Base-by-base conservation (phyloP, 2,888 invertebrate genomes). In the Hermodice carunculata region DNA sequence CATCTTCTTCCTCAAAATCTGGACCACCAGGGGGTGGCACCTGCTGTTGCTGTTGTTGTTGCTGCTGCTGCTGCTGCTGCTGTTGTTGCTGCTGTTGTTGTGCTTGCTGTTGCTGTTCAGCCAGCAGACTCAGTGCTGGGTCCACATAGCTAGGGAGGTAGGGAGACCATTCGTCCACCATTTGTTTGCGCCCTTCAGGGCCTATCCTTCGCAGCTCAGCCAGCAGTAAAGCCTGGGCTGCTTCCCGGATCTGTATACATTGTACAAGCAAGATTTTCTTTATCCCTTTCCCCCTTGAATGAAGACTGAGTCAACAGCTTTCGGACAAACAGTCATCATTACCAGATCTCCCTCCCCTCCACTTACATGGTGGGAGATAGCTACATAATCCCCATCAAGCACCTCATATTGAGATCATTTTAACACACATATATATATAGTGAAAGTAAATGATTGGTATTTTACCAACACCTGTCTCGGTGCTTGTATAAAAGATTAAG, bases 141-240 rank as follows among this genome's bases (percentile, higher is more conserved):
- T 88, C 87, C 14, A 87, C 82, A 43, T 86, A 82, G 8, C 93
- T 91, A 0, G 98, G 98, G 24, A 99, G 88, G 88, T 93, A 98
- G 70, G 96, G 95, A 0, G 96, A 93, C 99, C 99, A 99, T 78
- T 92, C 92, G 86, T 98, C 97, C 0, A 99, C 95, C 24, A 99
- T 87, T 0, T 92, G 89, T 86, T 97, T 95, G 22, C 98, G 91
- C 0, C 98, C 98, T 81, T 94, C 94, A 0, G 93, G 91, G 0
- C 95, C 95, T 81, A 96, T 89, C 61, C 95, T 90, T 67, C 93
- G 91, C 31, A 99, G 88, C 87, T 99, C 99, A 0, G 98, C 96
- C 17, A 98, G 88, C 0, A 99, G 88, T 32, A 99, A 88, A 11
- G 98, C 97, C 82, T 99, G 99, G 0, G 98, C 94, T 0, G 98